Conservation (phyloP, 2,113 vertebrate species). For the Sinocyclocheilus grahami region DNA sequence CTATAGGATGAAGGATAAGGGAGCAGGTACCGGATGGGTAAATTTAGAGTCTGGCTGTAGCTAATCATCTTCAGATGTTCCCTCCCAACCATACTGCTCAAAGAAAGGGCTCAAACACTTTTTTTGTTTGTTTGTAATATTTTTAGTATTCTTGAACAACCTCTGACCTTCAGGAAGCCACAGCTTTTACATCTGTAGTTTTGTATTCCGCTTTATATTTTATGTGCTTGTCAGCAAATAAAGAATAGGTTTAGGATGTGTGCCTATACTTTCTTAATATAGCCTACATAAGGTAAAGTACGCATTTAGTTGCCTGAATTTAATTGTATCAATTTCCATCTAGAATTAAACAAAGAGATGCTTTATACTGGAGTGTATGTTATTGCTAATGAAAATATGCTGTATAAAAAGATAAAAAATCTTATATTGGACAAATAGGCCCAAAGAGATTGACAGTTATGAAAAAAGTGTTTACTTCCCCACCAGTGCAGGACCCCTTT, state of each 20-base stretch:
- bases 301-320: neutral
- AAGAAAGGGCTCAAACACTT: no score
- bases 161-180: neutral
- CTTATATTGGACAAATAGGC: neutral
- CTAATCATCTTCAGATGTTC: slow-evolving; percentile 51
- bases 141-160: neutral
- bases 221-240: neutral
- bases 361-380: neutral
- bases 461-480: slow-evolving; percentile 57
- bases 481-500: neutral
- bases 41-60: slow-evolving; percentile 68
- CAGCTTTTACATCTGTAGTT: neutral
- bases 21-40: slow-evolving; percentile 43
- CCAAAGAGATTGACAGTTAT: slow-evolving; percentile 53
- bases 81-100: slow-evolving; percentile 13
- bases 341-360: neutral
- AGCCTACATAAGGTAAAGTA: neutral
- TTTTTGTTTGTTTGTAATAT: neutral
- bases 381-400: neutral
- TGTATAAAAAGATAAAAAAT: neutral
- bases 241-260: neutral
- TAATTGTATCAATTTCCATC: neutral
- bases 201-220: neutral
- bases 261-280: neutral
- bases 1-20: slow-evolving; percentile 37